These are phyloP conservation scores for Pachyramphus minor DNA, from an alignment of 2,113 vertebrate species.

Conservation along the genomic window DNA sequence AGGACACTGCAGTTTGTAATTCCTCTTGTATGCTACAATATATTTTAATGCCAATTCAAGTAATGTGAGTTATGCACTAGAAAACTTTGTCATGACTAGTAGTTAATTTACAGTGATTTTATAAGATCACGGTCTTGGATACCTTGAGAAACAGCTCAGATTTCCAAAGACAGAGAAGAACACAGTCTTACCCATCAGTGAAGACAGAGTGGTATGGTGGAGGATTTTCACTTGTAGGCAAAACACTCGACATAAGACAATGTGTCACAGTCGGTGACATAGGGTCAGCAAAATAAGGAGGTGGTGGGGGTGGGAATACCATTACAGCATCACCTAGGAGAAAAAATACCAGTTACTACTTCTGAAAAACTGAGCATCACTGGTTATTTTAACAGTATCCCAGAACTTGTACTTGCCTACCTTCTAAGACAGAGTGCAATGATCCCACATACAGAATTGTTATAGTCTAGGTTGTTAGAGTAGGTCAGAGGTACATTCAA, in stretches of 20 bases:
- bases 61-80: neutral
- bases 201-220: constrained; percentile 75
- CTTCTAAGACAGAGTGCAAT: neutral
- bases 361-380: neutral
- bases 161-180: neutral
- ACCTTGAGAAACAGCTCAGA: neutral
- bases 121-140: neutral
- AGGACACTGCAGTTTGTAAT: neutral
- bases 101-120: neutral
- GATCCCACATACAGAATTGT: neutral
- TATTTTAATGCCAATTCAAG: neutral
- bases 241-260: neutral
- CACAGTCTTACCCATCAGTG: constrained; percentile 68
- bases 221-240: constrained; percentile 62
- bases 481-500: neutral
- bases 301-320: constrained; percentile 77
- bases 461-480: neutral
- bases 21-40: neutral
- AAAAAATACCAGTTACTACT: neutral
- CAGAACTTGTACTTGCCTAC: neutral
- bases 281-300: constrained; percentile 76
- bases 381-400: neutral
- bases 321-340: constrained; percentile 74
- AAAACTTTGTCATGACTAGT: neutral
- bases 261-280: neutral